Percentiles rank a stretch among this genome's conserved stretches.
Evolutionary conservation across 2,888 invertebrate species (phyloP).

Genomic region (Spodoptera picta): DNA sequence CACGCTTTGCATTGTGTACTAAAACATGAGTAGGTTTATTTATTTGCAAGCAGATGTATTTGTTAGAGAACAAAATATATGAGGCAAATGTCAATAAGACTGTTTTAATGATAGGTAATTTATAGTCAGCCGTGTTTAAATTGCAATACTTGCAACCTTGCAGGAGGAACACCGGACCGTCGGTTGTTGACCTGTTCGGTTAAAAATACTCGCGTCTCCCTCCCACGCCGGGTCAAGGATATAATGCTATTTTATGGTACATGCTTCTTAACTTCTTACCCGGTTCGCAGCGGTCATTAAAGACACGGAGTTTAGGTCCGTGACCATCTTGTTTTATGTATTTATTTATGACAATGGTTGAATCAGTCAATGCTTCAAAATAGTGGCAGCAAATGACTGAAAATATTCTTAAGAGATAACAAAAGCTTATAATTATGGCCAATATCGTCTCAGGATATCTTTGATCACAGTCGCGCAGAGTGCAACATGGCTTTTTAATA

Average conservation of each 20-base stretch:
- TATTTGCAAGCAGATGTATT: constrained; percentile 22
- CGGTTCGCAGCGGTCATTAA: constrained; percentile 28
- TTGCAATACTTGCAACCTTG: constrained; percentile 60
- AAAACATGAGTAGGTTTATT: constrained; percentile 21
- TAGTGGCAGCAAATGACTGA: too few relatives aligned
- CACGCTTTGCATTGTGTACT: constrained; percentile 24
- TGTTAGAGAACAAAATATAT: constrained; percentile 9
- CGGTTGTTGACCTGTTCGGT: constrained; percentile 76
- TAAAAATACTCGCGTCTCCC: constrained; percentile 77
- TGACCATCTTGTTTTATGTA: constrained; percentile 28
- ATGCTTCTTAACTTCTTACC: constrained; percentile 56
- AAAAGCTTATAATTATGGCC: too few relatives aligned
- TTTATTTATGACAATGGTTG: too few relatives aligned
- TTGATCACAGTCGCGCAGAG: too few relatives aligned
- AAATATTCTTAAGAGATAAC: too few relatives aligned
- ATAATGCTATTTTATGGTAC: constrained; percentile 62
- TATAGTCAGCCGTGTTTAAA: constrained; percentile 53
- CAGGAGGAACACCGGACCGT: constrained; percentile 62
- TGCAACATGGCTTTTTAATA: too few relatives aligned
- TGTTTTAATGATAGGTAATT: constrained; percentile 31
- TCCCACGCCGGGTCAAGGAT: constrained; percentile 82
- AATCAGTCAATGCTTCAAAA: too few relatives aligned
- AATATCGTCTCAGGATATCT: too few relatives aligned
- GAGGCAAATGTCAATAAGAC: constrained; percentile 32
- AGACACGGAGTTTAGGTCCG: constrained; percentile 32